phyloP scores from a whole-genome alignment of 2,888 invertebrate species.

The Argynnis bischoffii region DNA sequence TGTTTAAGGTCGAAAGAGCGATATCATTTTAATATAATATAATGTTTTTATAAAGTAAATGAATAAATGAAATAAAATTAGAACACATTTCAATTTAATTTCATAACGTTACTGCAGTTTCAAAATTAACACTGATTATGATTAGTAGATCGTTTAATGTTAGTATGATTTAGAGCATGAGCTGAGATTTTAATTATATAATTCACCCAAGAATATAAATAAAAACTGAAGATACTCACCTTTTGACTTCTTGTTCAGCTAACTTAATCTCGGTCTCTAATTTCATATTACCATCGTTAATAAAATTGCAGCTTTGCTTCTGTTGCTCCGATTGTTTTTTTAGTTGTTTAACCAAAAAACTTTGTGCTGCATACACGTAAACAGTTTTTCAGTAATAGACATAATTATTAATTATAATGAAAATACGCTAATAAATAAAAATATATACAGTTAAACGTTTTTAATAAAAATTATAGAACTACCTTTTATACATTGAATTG shows the following conservation, averaged over 20 bases:
- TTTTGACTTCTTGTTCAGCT: slow-evolving; percentile 60
- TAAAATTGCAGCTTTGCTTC: slow-evolving; percentile 55
- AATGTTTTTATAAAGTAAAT: no score
- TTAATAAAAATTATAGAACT: slow-evolving; percentile 27
- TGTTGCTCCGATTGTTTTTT: slow-evolving; percentile 56
- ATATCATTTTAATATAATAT: neutral
- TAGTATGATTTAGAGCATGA: no score
- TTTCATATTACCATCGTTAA: slow-evolving; percentile 58
- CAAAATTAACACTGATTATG: no score
- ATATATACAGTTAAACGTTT: no score
- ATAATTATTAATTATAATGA: neutral
- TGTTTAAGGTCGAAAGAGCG: no score
- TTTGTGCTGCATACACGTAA: slow-evolving; percentile 56
- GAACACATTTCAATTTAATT: no score
- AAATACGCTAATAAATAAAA: neutral
- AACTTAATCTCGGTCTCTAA: slow-evolving; percentile 64
- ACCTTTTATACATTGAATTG: slow-evolving; percentile 69
- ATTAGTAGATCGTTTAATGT: no score
- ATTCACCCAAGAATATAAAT: neutral
- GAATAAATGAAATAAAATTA: no score
- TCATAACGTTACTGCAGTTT: no score
- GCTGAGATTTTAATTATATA: no score
- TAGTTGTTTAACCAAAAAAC: slow-evolving; percentile 57
- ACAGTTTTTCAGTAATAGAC: neutral
- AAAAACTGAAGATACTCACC: slow-evolving; percentile 47